A percentile compares a stretch with the other conserved stretches of the same genome.
Evolutionary conservation across 2,797 vertebrate genomes (phyloP).

Genomic region (Acropternis orthonyx): DNA sequence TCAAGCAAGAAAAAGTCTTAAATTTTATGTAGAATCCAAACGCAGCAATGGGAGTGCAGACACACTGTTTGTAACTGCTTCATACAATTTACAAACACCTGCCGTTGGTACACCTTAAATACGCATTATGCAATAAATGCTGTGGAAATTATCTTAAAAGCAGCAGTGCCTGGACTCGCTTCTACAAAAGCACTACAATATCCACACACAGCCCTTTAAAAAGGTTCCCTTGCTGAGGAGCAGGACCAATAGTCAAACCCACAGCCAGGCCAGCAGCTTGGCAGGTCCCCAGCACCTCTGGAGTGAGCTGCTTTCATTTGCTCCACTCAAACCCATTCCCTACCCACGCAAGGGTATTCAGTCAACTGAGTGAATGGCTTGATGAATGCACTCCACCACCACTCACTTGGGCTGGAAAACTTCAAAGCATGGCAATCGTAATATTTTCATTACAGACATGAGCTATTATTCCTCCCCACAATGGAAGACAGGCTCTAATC

Average conservation of each 20-base stretch:
- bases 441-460: not conserved
- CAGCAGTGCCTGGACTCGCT: not conserved
- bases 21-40: not conserved
- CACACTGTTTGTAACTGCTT: not conserved
- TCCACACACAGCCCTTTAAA: rapidly evolving
- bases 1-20: not conserved
- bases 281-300: not conserved
- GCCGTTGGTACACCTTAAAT: not conserved
- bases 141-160: not conserved
- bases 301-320: not conserved
- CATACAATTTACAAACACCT: not conserved
- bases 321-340: not conserved
- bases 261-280: not conserved
- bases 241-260: not conserved
- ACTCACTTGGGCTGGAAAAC: not conserved
- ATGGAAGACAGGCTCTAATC: not conserved
- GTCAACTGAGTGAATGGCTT: not conserved
- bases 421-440: not conserved
- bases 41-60: not conserved
- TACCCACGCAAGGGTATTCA: not conserved
- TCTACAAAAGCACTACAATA: not conserved
- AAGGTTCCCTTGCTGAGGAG: not conserved
- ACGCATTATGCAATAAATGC: not conserved
- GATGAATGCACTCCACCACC: not conserved
- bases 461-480: not conserved